phyloP scores from a whole-genome alignment of 2,797 vertebrate species.

The Peromyscus melanophrys region DNA sequence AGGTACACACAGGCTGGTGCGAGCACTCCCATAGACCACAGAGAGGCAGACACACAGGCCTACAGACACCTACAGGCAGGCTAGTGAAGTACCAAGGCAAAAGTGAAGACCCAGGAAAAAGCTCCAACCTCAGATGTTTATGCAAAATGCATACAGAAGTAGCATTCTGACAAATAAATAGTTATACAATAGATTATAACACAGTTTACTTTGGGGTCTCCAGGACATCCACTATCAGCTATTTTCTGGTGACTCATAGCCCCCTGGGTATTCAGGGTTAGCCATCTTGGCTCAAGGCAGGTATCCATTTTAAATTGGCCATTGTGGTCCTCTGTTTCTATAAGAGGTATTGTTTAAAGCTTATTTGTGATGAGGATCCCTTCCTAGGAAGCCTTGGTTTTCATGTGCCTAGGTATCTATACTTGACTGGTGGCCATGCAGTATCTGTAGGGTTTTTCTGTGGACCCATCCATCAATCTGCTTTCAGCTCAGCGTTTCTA shows the following conservation, averaged over 20 bases:
- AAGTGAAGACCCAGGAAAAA: background rate
- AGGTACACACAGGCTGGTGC: background rate
- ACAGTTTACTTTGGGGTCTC: background rate
- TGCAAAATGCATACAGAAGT: background rate
- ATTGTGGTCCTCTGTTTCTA: background rate
- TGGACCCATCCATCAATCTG: background rate
- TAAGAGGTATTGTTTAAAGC: background rate
- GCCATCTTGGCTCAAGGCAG: background rate
- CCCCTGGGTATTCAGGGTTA: background rate
- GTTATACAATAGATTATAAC: background rate
- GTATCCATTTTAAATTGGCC: background rate
- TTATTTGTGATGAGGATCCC: background rate
- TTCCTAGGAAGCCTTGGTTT: background rate
- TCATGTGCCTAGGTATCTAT: background rate
- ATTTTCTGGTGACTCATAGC: background rate
- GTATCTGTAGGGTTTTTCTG: background rate
- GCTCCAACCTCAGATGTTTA: background rate
- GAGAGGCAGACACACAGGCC: background rate
- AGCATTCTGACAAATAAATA: background rate
- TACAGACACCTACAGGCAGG: background rate
- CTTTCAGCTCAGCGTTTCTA: background rate
- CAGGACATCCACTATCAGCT: no score
- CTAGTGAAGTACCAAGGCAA: background rate
- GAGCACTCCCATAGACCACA: background rate
- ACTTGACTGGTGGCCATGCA: background rate